Evolutionary conservation across 2,113 vertebrate species (phyloP).

Genomic region (Myocastor coypus): DNA sequence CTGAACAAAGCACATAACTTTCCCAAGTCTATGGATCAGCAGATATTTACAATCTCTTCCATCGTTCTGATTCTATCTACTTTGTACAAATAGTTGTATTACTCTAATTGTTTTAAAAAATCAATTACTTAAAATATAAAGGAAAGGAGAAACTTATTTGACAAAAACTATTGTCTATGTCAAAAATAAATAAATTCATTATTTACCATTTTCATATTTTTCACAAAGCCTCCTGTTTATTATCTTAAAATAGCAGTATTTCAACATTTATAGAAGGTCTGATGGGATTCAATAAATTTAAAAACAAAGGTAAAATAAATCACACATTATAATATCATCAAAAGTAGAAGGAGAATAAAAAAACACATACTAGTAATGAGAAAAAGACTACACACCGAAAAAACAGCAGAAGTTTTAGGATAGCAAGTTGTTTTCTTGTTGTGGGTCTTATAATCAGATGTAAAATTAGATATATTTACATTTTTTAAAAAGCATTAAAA

Average conservation of each 20-base stretch:
- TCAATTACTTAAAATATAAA: not conserved
- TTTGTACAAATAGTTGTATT: not conserved
- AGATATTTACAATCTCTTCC: constrained; percentile 30
- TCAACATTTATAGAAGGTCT: not conserved
- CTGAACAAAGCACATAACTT: not conserved
- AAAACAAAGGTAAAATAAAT: constrained; percentile 42
- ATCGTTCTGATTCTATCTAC: not conserved
- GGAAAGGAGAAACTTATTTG: not conserved
- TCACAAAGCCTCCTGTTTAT: constrained; percentile 10
- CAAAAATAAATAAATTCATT: constrained; percentile 47
- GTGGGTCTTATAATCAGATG: not conserved
- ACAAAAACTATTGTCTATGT: constrained; percentile 37
- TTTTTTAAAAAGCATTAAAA: constrained; percentile 17
- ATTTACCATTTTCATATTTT: not conserved
- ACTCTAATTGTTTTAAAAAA: not conserved
- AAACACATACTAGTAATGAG: not conserved
- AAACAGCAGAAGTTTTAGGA: not conserved
- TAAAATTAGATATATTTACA: constrained; percentile 28
- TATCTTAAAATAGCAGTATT: constrained; percentile 1
- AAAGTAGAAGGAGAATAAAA: not conserved
- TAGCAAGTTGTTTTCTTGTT: not conserved
- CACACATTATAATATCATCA: not conserved
- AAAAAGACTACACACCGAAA: not conserved
- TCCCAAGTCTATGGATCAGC: not conserved
- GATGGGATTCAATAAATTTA: constrained; percentile 8